Conservation (phyloP, 2,113 vertebrate species). For the Castor canadensis region DNA sequence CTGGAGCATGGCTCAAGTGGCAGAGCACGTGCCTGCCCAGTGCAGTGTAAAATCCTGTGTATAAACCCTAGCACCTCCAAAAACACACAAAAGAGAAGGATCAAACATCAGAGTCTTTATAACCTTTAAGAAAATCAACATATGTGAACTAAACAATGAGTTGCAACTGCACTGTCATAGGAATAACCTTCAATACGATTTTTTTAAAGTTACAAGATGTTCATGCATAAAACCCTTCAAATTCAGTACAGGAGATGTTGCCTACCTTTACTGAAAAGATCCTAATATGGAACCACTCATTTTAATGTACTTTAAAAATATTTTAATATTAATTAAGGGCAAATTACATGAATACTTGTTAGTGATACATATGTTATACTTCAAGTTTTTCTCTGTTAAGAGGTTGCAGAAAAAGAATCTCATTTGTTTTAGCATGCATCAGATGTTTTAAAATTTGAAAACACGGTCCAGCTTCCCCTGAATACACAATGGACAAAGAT, state of each 20-base stretch:
- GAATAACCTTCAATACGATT: background rate
- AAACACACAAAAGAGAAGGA: too few species aligned
- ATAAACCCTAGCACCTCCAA: too few species aligned
- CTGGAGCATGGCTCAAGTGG: too few species aligned
- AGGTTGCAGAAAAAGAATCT: slow-evolving; percentile 39
- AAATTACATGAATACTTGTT: slow-evolving; percentile 17
- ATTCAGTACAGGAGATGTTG: background rate
- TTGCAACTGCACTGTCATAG: background rate
- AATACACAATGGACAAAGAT: background rate
- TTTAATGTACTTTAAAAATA: slow-evolving; percentile 8
- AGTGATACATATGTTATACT: background rate
- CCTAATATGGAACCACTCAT: background rate
- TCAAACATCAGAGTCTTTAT: background rate
- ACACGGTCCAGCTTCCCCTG: background rate
- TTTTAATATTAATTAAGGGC: background rate
- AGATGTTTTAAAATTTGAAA: background rate
- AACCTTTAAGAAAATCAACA: background rate
- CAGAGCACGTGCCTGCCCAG: too few species aligned
- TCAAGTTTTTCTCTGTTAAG: slow-evolving; percentile 65
- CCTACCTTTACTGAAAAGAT: background rate
- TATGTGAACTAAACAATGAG: background rate
- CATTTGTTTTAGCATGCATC: slow-evolving; percentile 70
- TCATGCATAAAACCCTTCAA: background rate
- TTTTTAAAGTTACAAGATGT: background rate
- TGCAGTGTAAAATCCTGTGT: too few species aligned